Percentiles rank a stretch among this genome's conserved stretches.
Evolutionary conservation across 2,797 vertebrate species (phyloP).

Genomic region (Anomalospiza imberbis): DNA sequence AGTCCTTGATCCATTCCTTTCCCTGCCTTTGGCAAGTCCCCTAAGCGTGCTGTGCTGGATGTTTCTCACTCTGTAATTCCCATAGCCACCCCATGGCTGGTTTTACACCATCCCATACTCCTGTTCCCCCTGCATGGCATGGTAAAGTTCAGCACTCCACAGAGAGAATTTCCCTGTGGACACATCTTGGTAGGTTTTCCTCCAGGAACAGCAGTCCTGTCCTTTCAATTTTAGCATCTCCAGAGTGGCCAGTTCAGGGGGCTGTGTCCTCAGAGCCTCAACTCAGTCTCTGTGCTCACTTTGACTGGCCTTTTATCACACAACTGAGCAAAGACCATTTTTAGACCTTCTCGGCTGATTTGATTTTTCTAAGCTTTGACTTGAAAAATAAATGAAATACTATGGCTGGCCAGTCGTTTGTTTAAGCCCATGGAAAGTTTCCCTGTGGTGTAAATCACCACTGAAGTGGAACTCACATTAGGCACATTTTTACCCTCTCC

Average conservation of each 20-base stretch:
- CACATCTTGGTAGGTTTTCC: not conserved
- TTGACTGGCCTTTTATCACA: not conserved
- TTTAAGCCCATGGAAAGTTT: not conserved
- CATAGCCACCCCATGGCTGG: not conserved
- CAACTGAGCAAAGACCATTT: not conserved
- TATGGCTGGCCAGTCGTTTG: not conserved
- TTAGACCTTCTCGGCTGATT: not conserved
- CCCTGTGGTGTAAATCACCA: not conserved
- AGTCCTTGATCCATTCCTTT: not conserved
- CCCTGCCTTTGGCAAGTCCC: not conserved
- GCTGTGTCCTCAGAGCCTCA: not conserved
- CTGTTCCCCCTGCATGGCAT: not conserved
- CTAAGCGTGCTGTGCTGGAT: not conserved
- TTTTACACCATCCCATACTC: not conserved
- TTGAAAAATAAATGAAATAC: not conserved
- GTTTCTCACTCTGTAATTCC: not conserved
- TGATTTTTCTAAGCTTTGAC: not conserved
- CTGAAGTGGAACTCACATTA: not conserved
- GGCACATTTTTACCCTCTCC: not conserved
- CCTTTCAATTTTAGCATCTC: not conserved
- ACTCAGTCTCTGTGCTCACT: rapidly evolving
- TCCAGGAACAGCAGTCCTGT: not conserved
- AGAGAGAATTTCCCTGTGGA: not conserved
- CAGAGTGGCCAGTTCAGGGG: not conserved
- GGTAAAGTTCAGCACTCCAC: rapidly evolving